Evolutionary conservation across 2,888 invertebrate genomes (phyloP).

Genomic region (Tetranychus piercei): DNA sequence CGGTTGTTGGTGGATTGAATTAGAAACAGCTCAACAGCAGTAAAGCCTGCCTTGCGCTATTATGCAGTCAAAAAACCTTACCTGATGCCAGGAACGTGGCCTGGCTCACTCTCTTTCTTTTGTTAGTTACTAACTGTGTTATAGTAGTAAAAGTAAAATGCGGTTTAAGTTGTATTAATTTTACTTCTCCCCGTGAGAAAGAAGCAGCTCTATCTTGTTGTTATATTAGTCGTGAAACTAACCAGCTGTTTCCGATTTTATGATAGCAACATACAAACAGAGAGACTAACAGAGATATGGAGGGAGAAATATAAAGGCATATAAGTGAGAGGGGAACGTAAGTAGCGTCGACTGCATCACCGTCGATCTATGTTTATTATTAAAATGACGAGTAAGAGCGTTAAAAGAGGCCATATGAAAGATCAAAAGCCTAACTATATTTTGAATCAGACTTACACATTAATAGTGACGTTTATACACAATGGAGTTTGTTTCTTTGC

Average conservation of each 20-base stretch:
- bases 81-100: constrained; percentile 1
- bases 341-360: neutral
- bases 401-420: neutral
- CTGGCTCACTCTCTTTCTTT: neutral
- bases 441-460: neutral
- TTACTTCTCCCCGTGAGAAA: neutral
- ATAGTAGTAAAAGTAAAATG: neutral
- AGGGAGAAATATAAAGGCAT: neutral
- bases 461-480: neutral
- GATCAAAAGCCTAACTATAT: neutral
- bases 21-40: neutral
- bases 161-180: neutral
- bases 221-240: neutral
- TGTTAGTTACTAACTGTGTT: neutral
- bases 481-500: neutral
- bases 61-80: neutral
- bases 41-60: neutral
- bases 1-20: neutral
- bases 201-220: neutral
- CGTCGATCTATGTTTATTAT: neutral
- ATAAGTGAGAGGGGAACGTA: neutral
- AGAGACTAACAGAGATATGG: neutral
- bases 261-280: neutral
- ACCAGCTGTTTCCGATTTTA: neutral
- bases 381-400: neutral